These are phyloP conservation scores for Zaprionus gabonicus DNA, from an alignment of 1,140 invertebrate genomes.

Conservation along the genomic window DNA sequence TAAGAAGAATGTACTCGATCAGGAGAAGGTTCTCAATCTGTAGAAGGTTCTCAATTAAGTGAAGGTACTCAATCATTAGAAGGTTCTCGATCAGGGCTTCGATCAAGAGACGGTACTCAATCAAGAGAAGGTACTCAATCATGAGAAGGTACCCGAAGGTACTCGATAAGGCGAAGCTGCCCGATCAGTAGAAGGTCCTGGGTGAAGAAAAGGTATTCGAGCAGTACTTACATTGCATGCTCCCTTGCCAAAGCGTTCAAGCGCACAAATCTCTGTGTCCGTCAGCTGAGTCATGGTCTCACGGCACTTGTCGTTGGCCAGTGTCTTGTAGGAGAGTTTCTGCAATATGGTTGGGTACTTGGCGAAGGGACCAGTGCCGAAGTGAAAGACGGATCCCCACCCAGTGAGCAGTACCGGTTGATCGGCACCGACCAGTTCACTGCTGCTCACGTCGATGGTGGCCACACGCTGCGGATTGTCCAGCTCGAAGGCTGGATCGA, in stretches of 20 bases:
- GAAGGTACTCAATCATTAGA: no score
- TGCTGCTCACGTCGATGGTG: slow-evolving; percentile 69
- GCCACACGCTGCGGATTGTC: slow-evolving; percentile 60
- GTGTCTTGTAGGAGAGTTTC: slow-evolving; percentile 69
- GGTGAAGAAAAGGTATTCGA: no score
- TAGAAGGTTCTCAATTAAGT: no score
- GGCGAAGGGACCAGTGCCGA: slow-evolving; percentile 74
- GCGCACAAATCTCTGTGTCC: slow-evolving; percentile 85
- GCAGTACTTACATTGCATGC: slow-evolving; percentile 74
- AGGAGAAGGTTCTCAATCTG: no score
- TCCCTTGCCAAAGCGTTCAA: slow-evolving; percentile 84
- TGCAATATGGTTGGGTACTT: slow-evolving; percentile 73
- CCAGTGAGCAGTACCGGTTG: slow-evolving; percentile 71
- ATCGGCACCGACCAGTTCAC: slow-evolving; percentile 62
- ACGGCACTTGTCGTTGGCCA: slow-evolving; percentile 70
- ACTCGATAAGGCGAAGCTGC: no score
- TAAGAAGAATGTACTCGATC: no score
- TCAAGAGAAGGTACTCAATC: no score
- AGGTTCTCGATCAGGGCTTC: no score
- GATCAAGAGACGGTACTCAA: no score
- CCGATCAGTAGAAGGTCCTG: no score
- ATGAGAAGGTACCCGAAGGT: no score
- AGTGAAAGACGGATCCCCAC: slow-evolving; percentile 81
- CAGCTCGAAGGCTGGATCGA: slow-evolving; percentile 76
- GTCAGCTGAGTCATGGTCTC: slow-evolving; percentile 76